phyloP scores from a whole-genome alignment of 2,113 vertebrate species.

The Stegastes partitus region DNA sequence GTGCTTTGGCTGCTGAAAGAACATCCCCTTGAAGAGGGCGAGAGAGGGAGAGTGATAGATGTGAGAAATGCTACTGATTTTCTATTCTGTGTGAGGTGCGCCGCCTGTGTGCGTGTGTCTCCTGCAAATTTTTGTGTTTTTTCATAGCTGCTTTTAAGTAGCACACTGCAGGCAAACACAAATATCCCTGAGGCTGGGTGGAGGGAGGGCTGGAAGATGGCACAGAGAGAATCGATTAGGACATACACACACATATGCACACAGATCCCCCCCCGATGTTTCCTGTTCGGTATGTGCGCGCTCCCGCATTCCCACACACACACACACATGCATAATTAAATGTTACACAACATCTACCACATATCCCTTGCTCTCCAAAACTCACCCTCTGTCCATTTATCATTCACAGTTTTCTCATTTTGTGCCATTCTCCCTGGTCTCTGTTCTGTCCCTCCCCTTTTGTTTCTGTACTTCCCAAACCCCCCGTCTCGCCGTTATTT shows the following conservation, averaged over 20 bases:
- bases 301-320: conserved; percentile 13
- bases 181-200: conserved; percentile 66
- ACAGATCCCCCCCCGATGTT: conserved; percentile 22
- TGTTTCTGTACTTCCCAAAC: conserved; percentile 23
- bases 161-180: conserved; percentile 73
- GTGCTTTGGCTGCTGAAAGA: conserved; percentile 56
- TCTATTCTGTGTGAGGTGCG: conserved; percentile 63
- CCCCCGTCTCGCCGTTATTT: conserved; percentile 49
- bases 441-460: not conserved
- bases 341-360: conserved; percentile 45
- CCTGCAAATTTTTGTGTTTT: conserved; percentile 43
- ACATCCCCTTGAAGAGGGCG: conserved; percentile 52
- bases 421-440: conserved; percentile 34
- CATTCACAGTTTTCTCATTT: conserved; percentile 64
- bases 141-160: conserved; percentile 59
- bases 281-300: conserved; percentile 10
- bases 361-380: conserved; percentile 38
- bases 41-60: conserved; percentile 47
- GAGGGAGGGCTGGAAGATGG: conserved; percentile 56
- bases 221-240: conserved; percentile 76
- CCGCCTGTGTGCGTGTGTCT: conserved; percentile 31
- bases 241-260: conserved; percentile 32
- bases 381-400: conserved; percentile 40
- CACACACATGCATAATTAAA: conserved; percentile 34
- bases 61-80: conserved; percentile 66